Evolutionary conservation across 2,113 vertebrate species (phyloP).

Genomic region (Forbesichthys agassizii): DNA sequence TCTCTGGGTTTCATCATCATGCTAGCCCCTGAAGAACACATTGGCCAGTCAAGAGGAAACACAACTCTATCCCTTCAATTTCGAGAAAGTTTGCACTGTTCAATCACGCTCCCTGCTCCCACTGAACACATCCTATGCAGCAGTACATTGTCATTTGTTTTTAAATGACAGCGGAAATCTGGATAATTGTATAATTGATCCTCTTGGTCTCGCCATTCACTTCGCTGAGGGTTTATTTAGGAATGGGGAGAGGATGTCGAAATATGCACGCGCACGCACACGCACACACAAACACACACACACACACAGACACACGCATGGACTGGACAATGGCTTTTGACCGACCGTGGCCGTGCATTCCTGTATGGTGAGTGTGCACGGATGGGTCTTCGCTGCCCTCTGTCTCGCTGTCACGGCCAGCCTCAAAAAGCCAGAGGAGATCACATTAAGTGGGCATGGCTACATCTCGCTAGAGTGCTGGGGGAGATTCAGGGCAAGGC

Average conservation of each 20-base stretch:
- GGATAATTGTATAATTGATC: conserved; percentile 78
- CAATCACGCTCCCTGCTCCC: conserved; percentile 38
- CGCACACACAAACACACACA: conserved; percentile 32
- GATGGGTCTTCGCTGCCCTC: conserved; percentile 62
- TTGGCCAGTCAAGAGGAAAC: conserved; percentile 30
- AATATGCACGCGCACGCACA: conserved; percentile 35
- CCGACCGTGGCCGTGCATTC: conserved; percentile 41
- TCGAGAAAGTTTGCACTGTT: conserved; percentile 58
- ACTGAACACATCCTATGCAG: conserved; percentile 24
- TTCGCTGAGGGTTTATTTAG: conserved; percentile 68
- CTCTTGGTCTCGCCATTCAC: conserved; percentile 64
- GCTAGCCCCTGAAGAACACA: conserved; percentile 26
- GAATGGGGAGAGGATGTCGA: conserved; percentile 35
- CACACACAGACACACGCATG: conserved; percentile 28
- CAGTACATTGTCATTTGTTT: conserved; percentile 52
- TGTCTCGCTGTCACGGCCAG: conserved; percentile 67
- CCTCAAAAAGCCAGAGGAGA: conserved; percentile 71
- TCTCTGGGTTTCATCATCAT: conserved; percentile 24
- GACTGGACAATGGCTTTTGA: conserved; percentile 53
- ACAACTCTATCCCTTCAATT: conserved; percentile 44
- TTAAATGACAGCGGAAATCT: conserved; percentile 70
- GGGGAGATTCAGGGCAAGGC: conserved; percentile 73
- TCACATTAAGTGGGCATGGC: conserved; percentile 74
- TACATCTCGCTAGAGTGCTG: conserved; percentile 72
- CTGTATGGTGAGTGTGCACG: conserved; percentile 46